Conservation (phyloP, 2,113 vertebrate genomes). For the Ptychochromis oligacanthus region DNA sequence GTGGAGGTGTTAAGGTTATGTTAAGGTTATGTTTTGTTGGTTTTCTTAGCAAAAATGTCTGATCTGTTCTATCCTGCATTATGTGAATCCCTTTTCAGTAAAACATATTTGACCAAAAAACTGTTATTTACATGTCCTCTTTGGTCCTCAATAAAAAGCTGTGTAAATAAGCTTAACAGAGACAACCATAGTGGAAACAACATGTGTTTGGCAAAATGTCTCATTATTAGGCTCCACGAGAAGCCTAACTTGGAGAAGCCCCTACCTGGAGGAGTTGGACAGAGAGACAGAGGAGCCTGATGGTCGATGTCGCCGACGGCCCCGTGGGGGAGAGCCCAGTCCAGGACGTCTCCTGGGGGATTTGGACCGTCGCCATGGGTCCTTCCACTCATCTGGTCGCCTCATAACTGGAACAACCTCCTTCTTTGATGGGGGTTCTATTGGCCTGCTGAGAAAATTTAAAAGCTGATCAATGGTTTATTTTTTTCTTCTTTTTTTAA, state of each 20-base stretch:
- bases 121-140: not conserved
- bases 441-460: conserved; percentile 66
- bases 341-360: conserved; percentile 92
- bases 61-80: not conserved
- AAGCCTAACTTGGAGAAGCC: not conserved
- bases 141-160: not conserved
- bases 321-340: conserved; percentile 87
- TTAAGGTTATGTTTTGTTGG: too few species aligned
- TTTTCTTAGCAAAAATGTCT: too few species aligned
- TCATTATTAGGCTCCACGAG: not conserved
- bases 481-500: too few species aligned
- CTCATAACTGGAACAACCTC: conserved; percentile 83
- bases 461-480: not conserved
- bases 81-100: not conserved
- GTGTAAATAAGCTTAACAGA: not conserved
- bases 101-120: not conserved
- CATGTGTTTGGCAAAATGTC: not conserved
- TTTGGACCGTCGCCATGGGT: conserved; percentile 98
- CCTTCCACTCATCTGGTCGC: conserved; percentile 96
- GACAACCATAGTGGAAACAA: not conserved
- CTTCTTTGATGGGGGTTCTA: conserved; percentile 87
- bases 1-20: too few species aligned
- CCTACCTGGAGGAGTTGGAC: conserved; percentile 96
- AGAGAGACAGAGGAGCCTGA: conserved; percentile 91
- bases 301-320: conserved; percentile 86